phyloP scores from a whole-genome alignment of 2,888 invertebrate species.

The Carpatolechia fugitivella region DNA sequence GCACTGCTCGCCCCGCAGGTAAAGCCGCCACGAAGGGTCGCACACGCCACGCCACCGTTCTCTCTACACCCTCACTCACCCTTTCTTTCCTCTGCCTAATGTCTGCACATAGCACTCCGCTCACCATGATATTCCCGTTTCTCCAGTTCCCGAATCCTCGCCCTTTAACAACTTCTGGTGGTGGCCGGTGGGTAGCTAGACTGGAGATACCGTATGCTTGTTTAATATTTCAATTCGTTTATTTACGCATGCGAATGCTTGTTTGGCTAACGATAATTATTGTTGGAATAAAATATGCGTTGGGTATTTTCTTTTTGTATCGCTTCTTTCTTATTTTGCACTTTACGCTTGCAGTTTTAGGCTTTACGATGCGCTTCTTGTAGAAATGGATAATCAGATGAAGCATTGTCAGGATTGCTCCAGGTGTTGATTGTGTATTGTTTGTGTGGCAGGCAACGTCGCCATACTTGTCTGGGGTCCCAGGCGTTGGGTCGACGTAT shows the following conservation, averaged over 20 bases:
- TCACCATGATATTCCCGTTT: slow-evolving; percentile 24
- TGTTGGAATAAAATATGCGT: slow-evolving; percentile 7
- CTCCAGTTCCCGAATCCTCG: slow-evolving; percentile 33
- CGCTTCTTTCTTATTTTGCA: slow-evolving; percentile 13
- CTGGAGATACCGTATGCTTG: slow-evolving; percentile 63
- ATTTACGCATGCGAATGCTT: slow-evolving; percentile 64
- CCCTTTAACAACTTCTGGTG: slow-evolving; percentile 51
- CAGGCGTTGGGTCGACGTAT: slow-evolving; percentile 92
- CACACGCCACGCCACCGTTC: slow-evolving; percentile 45
- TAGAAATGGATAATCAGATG: slow-evolving; percentile 11
- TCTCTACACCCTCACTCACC: slow-evolving; percentile 28
- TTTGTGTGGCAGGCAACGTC: slow-evolving; percentile 86
- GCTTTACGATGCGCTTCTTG: slow-evolving; percentile 16
- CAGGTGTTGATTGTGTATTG: slow-evolving; percentile 20
- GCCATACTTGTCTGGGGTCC: slow-evolving; percentile 95
- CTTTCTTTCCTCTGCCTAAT: neutral
- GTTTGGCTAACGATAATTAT: slow-evolving; percentile 47
- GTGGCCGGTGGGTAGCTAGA: slow-evolving; percentile 70
- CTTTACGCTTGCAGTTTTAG: slow-evolving; percentile 16
- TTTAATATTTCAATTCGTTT: slow-evolving; percentile 50
- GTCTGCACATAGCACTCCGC: slow-evolving; percentile 17
- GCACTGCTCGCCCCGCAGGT: slow-evolving; percentile 78
- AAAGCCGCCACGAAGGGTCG: slow-evolving; percentile 43
- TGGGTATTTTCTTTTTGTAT: slow-evolving; percentile 14
- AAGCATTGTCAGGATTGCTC: slow-evolving; percentile 2